Percentiles rank a stretch among this genome's conserved stretches.
Evolutionary conservation across 2,888 invertebrate species (phyloP).

Genomic region (Gastrophysa polygoni): DNA sequence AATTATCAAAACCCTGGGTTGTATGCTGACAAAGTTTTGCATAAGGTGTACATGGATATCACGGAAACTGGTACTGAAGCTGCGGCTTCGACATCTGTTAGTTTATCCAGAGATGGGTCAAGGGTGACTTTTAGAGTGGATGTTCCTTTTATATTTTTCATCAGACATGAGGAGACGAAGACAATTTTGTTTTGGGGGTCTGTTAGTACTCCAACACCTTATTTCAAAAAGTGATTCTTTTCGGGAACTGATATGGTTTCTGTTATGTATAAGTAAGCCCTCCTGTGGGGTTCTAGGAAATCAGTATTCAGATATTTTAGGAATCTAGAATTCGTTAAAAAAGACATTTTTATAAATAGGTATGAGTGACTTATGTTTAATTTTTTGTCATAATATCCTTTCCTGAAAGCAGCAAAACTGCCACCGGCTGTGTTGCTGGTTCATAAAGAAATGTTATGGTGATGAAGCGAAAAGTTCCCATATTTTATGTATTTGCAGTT

Average conservation of each 20-base stretch:
- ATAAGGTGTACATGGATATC: conserved; percentile 70
- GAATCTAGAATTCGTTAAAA: no score
- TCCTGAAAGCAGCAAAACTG: no score
- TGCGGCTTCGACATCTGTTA: conserved; percentile 68
- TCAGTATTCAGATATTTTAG: no score
- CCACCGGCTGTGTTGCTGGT: no score
- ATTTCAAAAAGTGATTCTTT: conserved; percentile 28
- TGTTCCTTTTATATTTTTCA: conserved; percentile 76
- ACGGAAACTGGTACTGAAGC: conserved; percentile 75
- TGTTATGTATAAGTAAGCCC: background rate
- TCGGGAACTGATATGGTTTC: background rate
- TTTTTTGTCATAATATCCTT: no score
- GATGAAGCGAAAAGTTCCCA: no score
- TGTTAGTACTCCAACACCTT: conserved; percentile 64
- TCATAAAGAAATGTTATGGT: no score
- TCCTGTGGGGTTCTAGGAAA: background rate
- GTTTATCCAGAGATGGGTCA: conserved; percentile 64
- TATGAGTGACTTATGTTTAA: no score
- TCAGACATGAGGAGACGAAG: conserved; percentile 70
- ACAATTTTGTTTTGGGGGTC: conserved; percentile 75
- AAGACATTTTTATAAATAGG: no score
- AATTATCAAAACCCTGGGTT: conserved; percentile 69
- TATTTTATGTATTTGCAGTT: no score
- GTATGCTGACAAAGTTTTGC: conserved; percentile 67
- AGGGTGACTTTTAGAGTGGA: conserved; percentile 64